A percentile compares a stretch with the other conserved stretches of the same genome.
Evolutionary conservation across 2,888 invertebrate genomes (phyloP).

Genomic region (Plebejus anna): DNA sequence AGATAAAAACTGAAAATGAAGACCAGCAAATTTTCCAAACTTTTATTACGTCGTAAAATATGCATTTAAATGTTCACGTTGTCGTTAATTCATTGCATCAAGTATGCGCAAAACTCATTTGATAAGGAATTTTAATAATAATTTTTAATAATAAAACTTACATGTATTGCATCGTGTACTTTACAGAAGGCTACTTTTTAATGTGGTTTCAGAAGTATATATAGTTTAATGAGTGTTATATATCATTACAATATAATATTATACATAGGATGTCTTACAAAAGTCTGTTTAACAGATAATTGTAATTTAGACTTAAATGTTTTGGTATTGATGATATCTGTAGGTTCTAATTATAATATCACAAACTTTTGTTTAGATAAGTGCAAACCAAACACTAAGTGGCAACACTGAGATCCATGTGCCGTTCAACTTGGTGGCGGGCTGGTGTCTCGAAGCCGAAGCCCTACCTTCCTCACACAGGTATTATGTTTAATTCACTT

Average conservation of each 20-base stretch:
- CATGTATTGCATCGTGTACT: too few relatives aligned
- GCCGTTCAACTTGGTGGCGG: constrained; percentile 92
- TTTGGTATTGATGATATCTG: not conserved
- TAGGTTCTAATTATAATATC: not conserved
- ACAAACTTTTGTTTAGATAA: constrained; percentile 47
- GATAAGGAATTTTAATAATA: not conserved
- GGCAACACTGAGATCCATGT: constrained; percentile 76
- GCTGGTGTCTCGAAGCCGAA: constrained; percentile 96
- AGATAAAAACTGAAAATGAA: not conserved
- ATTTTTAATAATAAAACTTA: too few relatives aligned
- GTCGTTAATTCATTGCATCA: not conserved
- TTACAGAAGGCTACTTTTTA: too few relatives aligned
- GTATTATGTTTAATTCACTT: constrained; percentile 44
- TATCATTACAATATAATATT: too few relatives aligned
- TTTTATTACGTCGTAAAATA: not conserved
- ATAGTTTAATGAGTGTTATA: too few relatives aligned
- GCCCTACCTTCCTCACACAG: constrained; percentile 86
- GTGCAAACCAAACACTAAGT: constrained; percentile 73
- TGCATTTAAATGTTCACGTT: not conserved
- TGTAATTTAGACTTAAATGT: too few relatives aligned
- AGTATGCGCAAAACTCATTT: not conserved
- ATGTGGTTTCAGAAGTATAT: too few relatives aligned
- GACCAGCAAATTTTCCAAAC: not conserved
- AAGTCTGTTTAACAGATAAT: too few relatives aligned
- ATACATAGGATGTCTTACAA: too few relatives aligned